Conservation (phyloP, 2,888 invertebrate species). For the Drosophila seclusa region DNA sequence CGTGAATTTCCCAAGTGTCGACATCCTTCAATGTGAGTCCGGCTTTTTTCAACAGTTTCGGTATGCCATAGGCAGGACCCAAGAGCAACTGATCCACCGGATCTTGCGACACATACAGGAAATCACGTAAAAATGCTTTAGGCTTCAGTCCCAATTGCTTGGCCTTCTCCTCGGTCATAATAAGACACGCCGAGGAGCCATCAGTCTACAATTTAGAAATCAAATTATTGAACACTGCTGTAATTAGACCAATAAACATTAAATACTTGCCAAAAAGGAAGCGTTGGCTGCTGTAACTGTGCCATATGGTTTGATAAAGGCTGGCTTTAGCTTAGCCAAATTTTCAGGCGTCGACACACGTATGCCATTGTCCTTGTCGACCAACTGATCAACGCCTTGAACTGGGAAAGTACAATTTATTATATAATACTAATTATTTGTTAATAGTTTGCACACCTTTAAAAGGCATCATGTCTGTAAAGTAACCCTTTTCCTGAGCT, state of each 20-base stretch:
- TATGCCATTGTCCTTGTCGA: constrained; percentile 97
- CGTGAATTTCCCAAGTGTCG: constrained; percentile 99
- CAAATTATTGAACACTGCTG: no score
- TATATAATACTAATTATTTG: constrained; percentile 10
- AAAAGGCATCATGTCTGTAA: constrained; percentile 95
- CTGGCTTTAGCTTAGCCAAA: constrained; percentile 95
- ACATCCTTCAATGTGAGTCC: constrained; percentile 95
- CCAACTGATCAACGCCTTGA: constrained; percentile 89
- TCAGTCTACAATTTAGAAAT: constrained; percentile 89
- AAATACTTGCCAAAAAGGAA: constrained; percentile 91
- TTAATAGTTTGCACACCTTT: constrained; percentile 87
- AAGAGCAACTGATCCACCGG: constrained; percentile 98
- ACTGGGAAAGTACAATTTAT: constrained; percentile 84
- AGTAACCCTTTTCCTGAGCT: constrained; percentile 94
- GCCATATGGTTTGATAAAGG: constrained; percentile 99
- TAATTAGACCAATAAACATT: background rate
- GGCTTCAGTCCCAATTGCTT: constrained; percentile 96
- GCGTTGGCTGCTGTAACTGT: constrained; percentile 99
- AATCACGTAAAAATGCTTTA: constrained; percentile 97
- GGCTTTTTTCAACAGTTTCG: constrained; percentile 94
- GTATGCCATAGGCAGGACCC: constrained; percentile 98
- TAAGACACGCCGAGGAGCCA: constrained; percentile 98
- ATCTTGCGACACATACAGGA: constrained; percentile 96
- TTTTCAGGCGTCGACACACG: constrained; percentile 95
- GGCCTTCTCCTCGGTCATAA: constrained; percentile 98